These are phyloP conservation scores for Theocolax elegans DNA, from an alignment of 1,140 invertebrate genomes.

Conservation along the genomic window DNA sequence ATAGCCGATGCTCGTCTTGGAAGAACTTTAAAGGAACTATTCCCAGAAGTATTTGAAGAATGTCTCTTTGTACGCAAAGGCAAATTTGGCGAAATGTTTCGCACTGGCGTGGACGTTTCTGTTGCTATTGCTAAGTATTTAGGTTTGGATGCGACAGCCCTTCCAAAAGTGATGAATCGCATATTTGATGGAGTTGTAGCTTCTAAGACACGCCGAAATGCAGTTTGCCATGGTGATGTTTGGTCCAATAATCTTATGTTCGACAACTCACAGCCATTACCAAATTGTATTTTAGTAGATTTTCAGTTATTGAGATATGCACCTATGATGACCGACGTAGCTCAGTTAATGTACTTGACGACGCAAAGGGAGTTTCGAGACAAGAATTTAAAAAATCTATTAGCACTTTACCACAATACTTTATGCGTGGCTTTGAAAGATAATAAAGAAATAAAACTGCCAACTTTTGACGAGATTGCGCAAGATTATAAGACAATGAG, in stretches of 20 bases:
- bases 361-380: neutral
- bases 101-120: neutral
- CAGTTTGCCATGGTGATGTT: constrained; percentile 2
- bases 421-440: neutral
- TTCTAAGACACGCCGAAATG: neutral
- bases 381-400: neutral
- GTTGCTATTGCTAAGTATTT: neutral
- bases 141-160: constrained; percentile 48
- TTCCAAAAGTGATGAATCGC: too few relatives aligned
- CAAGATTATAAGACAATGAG: constrained; percentile 51
- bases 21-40: neutral
- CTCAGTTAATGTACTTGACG: neutral
- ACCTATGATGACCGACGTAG: neutral
- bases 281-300: constrained; percentile 1
- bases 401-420: neutral
- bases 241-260: constrained; percentile 22
- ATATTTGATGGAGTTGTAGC: neutral
- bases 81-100: neutral
- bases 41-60: neutral
- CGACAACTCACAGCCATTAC: neutral
- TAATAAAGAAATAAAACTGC: neutral
- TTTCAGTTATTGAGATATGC: constrained; percentile 6
- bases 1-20: neutral
- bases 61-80: neutral
- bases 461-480: neutral